Evolutionary conservation across 2,113 vertebrate species (phyloP).

Genomic region (Aspidoscelis tigris): DNA sequence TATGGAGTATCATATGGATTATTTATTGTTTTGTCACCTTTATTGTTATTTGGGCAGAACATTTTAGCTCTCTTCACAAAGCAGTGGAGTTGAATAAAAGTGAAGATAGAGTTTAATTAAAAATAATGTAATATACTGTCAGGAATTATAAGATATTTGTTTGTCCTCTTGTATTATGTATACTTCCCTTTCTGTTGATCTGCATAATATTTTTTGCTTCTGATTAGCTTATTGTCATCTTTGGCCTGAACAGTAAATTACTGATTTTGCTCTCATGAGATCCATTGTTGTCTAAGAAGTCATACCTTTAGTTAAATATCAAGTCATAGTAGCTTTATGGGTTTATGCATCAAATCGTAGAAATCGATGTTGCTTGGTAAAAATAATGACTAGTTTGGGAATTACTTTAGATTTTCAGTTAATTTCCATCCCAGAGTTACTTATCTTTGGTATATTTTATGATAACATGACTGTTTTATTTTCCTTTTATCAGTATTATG

Average conservation of each 20-base stretch:
- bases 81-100: not conserved
- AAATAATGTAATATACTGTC: not conserved
- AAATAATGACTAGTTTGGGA: not conserved
- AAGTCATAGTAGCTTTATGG: not conserved
- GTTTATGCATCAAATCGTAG: not conserved
- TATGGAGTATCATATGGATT: not conserved
- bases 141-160: not conserved
- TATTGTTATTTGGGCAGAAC: not conserved
- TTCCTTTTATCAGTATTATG: not conserved
- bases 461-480: not conserved
- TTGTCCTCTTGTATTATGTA: not conserved
- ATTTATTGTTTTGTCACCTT: not conserved
- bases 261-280: not conserved
- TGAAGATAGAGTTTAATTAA: constrained; percentile 4
- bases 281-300: not conserved
- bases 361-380: not conserved
- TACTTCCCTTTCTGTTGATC: not conserved
- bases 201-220: not conserved
- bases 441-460: not conserved
- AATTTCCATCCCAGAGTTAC: not conserved
- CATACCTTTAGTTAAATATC: not conserved
- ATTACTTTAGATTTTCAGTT: not conserved
- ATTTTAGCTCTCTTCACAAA: not conserved
- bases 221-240: not conserved
- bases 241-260: not conserved